A percentile compares a stretch with the other conserved stretches of the same genome.
These are phyloP conservation scores for Phrixothrix hirtus DNA, from an alignment of 2,888 invertebrate species.

Conservation along the genomic window DNA sequence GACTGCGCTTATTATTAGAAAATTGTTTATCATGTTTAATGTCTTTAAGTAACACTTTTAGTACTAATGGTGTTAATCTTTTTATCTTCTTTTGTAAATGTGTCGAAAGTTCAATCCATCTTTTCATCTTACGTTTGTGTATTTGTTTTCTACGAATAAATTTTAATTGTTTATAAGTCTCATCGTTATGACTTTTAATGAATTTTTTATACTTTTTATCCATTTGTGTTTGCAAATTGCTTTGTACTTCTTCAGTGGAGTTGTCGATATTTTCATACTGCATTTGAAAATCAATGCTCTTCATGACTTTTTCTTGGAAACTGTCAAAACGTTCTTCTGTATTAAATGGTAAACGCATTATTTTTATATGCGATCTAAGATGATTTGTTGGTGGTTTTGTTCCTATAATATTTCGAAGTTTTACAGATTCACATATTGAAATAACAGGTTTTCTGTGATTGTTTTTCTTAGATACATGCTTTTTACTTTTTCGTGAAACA, in stretches of 20 bases:
- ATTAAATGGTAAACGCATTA: not conserved
- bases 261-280: not conserved
- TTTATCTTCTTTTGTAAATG: slow-evolving; percentile 3
- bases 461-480: no score
- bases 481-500: no score
- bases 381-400: not conserved
- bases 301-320: slow-evolving; percentile 16
- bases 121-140: no score
- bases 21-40: not conserved
- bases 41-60: slow-evolving; percentile 6
- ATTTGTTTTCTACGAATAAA: no score
- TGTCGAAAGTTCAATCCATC: no score
- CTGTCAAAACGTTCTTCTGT: slow-evolving; percentile 8
- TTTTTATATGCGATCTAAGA: not conserved
- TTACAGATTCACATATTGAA: no score
- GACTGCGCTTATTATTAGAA: no score
- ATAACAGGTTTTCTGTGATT: no score
- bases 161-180: no score
- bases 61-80: slow-evolving; percentile 2
- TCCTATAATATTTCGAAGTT: not conserved
- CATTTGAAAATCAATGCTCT: slow-evolving; percentile 2
- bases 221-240: not conserved
- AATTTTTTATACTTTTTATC: no score
- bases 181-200: no score
- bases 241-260: not conserved